Conservation (phyloP, 2,888 invertebrate species). For the Orthosia gothica region DNA sequence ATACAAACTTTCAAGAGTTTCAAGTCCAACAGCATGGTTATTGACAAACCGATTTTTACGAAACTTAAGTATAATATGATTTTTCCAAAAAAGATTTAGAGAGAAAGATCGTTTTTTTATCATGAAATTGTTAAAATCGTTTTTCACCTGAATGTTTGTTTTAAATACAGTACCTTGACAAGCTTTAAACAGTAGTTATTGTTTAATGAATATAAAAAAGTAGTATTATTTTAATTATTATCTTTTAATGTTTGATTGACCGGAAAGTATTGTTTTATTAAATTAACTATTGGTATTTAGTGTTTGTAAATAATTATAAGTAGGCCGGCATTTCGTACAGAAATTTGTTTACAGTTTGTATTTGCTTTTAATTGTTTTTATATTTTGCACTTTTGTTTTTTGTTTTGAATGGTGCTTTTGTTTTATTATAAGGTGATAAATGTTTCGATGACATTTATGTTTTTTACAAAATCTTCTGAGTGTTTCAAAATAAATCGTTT, state of each 20-base stretch:
- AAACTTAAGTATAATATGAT: too few relatives aligned
- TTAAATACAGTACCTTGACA: background rate
- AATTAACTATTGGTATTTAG: constrained; percentile 22
- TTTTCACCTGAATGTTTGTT: background rate
- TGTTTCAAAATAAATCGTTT: constrained; percentile 50
- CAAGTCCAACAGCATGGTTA: too few relatives aligned
- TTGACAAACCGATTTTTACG: too few relatives aligned
- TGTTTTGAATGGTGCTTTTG: constrained; percentile 56
- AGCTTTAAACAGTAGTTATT: background rate
- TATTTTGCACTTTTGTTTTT: constrained; percentile 58
- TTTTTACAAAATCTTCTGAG: constrained; percentile 35
- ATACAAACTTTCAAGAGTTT: background rate
- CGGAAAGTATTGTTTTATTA: constrained; percentile 52
- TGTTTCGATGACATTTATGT: constrained; percentile 33
- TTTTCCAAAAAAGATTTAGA: background rate
- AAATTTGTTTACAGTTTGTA: constrained; percentile 29
- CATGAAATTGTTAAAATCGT: background rate
- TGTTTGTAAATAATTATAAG: constrained; percentile 27
- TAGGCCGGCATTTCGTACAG: constrained; percentile 13
- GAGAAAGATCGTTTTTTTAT: too few relatives aligned
- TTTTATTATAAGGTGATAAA: constrained; percentile 61
- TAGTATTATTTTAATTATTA: constrained; percentile 41
- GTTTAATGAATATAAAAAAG: constrained; percentile 1
- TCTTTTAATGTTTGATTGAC: constrained; percentile 19
- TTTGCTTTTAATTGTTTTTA: constrained; percentile 50